These are phyloP conservation scores for Lordiphosa stackelbergi DNA, from an alignment of 1,140 invertebrate species.

Conservation along the genomic window DNA sequence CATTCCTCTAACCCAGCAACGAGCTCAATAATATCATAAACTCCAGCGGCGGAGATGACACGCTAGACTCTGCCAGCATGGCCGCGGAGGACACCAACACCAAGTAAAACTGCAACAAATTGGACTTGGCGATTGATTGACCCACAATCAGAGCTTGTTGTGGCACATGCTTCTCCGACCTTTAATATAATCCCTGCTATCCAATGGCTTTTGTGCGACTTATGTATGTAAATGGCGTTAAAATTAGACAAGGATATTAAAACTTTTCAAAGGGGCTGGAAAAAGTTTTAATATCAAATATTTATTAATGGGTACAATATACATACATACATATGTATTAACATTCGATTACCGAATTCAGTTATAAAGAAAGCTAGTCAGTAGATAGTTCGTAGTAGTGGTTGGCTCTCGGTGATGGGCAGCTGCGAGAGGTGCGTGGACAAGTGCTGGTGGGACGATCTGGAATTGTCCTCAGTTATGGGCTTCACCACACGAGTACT, in stretches of 20 bases:
- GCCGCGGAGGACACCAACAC: slow-evolving; percentile 22
- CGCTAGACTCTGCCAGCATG: slow-evolving; percentile 23
- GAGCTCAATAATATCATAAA: slow-evolving; percentile 30
- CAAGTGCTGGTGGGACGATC: no score
- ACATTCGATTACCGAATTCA: slow-evolving; percentile 5
- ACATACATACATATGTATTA: slow-evolving; percentile 11
- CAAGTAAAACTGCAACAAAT: slow-evolving; percentile 16
- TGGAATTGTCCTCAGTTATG: no score
- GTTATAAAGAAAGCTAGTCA: slow-evolving; percentile 7
- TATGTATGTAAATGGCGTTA: slow-evolving; percentile 19
- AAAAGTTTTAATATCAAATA: slow-evolving; percentile 65
- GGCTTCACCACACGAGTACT: background rate
- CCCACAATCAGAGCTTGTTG: slow-evolving; percentile 21
- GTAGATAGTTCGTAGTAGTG: slow-evolving; percentile 9
- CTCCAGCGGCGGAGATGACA: slow-evolving; percentile 14
- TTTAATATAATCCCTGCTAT: slow-evolving; percentile 33
- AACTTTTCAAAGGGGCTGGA: slow-evolving; percentile 66
- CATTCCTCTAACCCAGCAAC: slow-evolving; percentile 12
- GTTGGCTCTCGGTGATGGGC: background rate
- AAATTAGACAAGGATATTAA: slow-evolving; percentile 45
- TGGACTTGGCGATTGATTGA: slow-evolving; percentile 25
- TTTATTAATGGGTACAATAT: slow-evolving; percentile 8
- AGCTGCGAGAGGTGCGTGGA: background rate
- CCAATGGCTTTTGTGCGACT: slow-evolving; percentile 24
- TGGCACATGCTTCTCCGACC: slow-evolving; percentile 34